These are phyloP conservation scores for Caradrina clavipalpis DNA, from an alignment of 2,888 invertebrate species.

Conservation along the genomic window DNA sequence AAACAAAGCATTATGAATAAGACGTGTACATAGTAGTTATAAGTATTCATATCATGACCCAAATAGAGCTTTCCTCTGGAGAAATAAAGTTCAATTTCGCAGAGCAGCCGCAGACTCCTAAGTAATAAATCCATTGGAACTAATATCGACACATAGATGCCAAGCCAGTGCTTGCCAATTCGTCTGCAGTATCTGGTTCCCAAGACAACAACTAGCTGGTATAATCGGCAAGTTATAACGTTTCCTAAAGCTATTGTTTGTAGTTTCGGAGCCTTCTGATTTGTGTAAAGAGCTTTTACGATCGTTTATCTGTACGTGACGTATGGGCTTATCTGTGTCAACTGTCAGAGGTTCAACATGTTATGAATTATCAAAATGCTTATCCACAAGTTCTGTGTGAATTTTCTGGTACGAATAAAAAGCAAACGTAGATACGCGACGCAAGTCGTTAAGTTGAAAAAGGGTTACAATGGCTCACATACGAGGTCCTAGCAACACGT, in stretches of 20 bases:
- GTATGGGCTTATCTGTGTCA: conserved; percentile 19
- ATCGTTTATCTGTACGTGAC: conserved; percentile 25
- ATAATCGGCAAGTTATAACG: conserved; percentile 56
- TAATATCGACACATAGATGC: conserved; percentile 67
- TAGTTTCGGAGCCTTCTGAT: conserved; percentile 24
- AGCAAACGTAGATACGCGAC: conserved; percentile 35
- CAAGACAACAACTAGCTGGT: conserved; percentile 61
- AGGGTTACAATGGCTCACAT: conserved; percentile 46
- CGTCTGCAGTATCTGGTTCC: conserved; percentile 63
- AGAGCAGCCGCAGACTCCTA: conserved; percentile 40
- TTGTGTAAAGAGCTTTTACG: conserved; percentile 30
- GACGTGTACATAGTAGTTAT: conserved; percentile 44
- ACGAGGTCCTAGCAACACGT: conserved; percentile 39
- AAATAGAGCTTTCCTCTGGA: conserved; percentile 54
- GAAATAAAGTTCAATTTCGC: conserved; percentile 56
- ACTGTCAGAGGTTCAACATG: conserved; percentile 33
- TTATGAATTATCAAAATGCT: conserved; percentile 31
- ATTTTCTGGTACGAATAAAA: conserved; percentile 29
- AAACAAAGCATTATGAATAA: conserved; percentile 61
- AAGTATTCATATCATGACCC: conserved; percentile 45
- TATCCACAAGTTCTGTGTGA: conserved; percentile 15
- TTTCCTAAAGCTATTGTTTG: conserved; percentile 49
- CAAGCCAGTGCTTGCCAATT: conserved; percentile 64
- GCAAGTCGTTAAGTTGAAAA: conserved; percentile 50
- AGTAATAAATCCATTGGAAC: conserved; percentile 67